Percentiles rank a stretch among this genome's conserved stretches.
Conservation (phyloP, 2,113 vertebrate genomes). For the Daphoenositta chrysoptera region DNA sequence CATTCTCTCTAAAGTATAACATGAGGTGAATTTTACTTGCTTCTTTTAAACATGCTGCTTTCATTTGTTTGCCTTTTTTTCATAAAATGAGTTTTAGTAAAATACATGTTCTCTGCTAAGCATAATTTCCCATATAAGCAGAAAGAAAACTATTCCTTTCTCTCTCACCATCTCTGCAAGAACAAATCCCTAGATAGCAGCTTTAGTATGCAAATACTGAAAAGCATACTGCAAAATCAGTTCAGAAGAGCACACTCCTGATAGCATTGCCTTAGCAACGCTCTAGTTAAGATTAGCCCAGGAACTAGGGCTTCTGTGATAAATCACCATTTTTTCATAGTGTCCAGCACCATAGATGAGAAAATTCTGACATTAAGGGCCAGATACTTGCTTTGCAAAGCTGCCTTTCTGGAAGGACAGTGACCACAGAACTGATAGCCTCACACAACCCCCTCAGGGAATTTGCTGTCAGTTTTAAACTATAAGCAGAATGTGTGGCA, state of each 20-base stretch:
- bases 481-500: background rate
- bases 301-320: background rate
- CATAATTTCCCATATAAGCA: background rate
- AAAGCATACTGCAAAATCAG: constrained; percentile 14
- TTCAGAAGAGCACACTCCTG: constrained; percentile 37
- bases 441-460: background rate
- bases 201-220: constrained; percentile 50
- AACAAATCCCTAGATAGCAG: background rate
- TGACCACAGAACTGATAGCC: background rate
- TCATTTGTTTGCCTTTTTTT: background rate
- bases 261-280: constrained; percentile 58
- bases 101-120: background rate
- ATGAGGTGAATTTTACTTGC: background rate
- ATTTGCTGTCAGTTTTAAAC: background rate
- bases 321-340: background rate
- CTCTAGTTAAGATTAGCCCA: constrained; percentile 24
- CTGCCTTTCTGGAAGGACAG: background rate
- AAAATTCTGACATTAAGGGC: background rate
- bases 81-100: background rate
- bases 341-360: background rate
- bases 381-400: background rate
- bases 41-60: background rate
- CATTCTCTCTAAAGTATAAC: background rate
- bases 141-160: background rate
- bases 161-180: background rate